phyloP scores from a whole-genome alignment of 2,888 invertebrate species.

The Philaethria dido region DNA sequence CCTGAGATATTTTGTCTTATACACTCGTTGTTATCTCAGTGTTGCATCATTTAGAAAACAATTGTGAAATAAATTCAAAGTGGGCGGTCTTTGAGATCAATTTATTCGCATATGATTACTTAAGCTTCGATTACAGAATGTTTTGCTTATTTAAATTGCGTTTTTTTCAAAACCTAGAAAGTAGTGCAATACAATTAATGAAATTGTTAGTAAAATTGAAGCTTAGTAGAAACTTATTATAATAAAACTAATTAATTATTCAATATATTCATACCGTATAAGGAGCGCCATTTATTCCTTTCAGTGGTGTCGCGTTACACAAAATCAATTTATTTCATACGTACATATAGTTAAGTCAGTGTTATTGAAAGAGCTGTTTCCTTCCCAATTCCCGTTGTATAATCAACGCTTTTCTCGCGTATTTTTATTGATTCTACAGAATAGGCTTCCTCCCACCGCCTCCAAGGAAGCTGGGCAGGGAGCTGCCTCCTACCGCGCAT shows the following conservation, averaged over 20 bases:
- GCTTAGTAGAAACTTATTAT: background rate
- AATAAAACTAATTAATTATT: conserved; percentile 8
- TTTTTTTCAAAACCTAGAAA: background rate
- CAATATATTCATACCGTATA: conserved; percentile 13
- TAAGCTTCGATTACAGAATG: conserved; percentile 23
- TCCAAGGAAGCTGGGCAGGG: conserved; percentile 74
- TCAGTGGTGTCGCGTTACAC: conserved; percentile 30
- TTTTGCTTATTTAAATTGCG: conserved; percentile 3
- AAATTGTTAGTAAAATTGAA: background rate
- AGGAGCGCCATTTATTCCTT: conserved; percentile 24
- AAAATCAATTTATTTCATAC: conserved; percentile 37
- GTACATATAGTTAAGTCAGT: conserved; percentile 56
- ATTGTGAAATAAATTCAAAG: conserved; percentile 39
- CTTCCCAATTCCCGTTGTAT: conserved; percentile 76
- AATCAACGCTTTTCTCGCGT: conserved; percentile 83
- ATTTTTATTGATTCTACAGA: conserved; percentile 81
- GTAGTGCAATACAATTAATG: background rate
- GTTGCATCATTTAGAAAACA: conserved; percentile 41
- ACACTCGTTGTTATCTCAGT: conserved; percentile 18
- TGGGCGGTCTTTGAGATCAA: conserved; percentile 30
- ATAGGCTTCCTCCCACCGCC: conserved; percentile 61
- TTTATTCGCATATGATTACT: conserved; percentile 31
- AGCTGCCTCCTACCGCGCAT: conserved; percentile 83
- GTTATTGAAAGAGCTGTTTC: conserved; percentile 73
- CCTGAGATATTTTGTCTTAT: conserved; percentile 28